Conservation (phyloP, 2,797 vertebrate species). For the Scyliorhinus canicula region DNA sequence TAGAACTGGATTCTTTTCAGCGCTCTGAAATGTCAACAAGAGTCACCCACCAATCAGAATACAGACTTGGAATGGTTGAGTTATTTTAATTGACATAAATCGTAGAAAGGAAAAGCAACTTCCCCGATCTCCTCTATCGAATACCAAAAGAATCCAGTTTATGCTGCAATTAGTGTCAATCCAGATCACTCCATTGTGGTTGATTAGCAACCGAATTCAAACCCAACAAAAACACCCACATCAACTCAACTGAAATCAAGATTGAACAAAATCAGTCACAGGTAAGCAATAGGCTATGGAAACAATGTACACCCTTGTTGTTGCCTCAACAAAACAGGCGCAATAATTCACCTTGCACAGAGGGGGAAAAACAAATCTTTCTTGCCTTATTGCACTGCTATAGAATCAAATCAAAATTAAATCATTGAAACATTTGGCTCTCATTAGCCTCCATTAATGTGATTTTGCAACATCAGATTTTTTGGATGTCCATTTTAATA, state of each 20-base stretch:
- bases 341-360: neutral
- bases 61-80: neutral
- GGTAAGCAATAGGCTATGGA: neutral
- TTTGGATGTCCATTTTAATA: neutral
- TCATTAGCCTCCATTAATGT: neutral
- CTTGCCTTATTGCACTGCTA: neutral
- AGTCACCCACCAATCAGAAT: neutral
- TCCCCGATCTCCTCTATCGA: too few relatives aligned
- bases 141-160: neutral
- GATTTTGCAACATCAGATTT: neutral
- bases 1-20: neutral
- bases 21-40: neutral
- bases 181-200: neutral
- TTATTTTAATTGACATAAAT: neutral
- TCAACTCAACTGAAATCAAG: neutral
- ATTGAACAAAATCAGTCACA: neutral
- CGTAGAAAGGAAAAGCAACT: neutral
- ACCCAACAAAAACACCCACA: neutral
- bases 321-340: neutral
- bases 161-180: neutral
- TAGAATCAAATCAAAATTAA: neutral
- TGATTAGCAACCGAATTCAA: neutral
- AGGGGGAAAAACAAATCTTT: neutral
- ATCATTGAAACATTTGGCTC: neutral
- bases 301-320: neutral